Conservation (phyloP, 2,888 invertebrate genomes). For the Oxycera nigricornis region DNA sequence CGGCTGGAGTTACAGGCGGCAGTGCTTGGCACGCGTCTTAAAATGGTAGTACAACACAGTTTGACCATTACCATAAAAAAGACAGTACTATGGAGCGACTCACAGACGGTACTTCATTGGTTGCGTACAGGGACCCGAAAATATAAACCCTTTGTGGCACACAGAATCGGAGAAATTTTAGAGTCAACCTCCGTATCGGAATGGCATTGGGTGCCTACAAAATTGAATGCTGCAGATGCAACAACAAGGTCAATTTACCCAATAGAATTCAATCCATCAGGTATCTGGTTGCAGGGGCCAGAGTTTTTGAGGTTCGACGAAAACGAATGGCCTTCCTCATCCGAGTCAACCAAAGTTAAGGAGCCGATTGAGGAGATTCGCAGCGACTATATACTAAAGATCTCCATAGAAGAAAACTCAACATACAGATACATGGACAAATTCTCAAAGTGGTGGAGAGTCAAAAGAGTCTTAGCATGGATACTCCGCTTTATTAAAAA, state of each 20-base stretch:
- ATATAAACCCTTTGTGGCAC: conserved; percentile 49
- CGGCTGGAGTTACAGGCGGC: conserved; percentile 7
- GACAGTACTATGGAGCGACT: conserved; percentile 38
- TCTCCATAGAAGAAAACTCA: background rate
- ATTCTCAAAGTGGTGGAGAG: background rate
- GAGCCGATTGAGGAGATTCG: conserved; percentile 36
- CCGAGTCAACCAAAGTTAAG: background rate
- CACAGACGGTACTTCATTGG: conserved; percentile 44
- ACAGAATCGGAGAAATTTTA: conserved; percentile 49
- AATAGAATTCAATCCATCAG: conserved; percentile 35
- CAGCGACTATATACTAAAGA: conserved; percentile 6
- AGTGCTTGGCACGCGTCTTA: background rate
- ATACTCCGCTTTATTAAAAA: background rate
- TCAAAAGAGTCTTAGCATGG: background rate
- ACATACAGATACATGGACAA: background rate
- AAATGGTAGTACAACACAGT: background rate
- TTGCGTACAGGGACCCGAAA: conserved; percentile 42
- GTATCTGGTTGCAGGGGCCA: conserved; percentile 43
- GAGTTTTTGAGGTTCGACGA: conserved; percentile 35
- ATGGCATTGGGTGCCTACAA: conserved; percentile 50
- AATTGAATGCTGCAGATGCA: conserved; percentile 49
- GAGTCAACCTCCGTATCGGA: conserved; percentile 42
- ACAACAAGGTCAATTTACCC: conserved; percentile 45
- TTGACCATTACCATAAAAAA: background rate
- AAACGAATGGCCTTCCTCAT: conserved; percentile 29